Evolutionary conservation across 2,888 invertebrate species (phyloP).

Genomic region (Rhogogaster chlorosoma): DNA sequence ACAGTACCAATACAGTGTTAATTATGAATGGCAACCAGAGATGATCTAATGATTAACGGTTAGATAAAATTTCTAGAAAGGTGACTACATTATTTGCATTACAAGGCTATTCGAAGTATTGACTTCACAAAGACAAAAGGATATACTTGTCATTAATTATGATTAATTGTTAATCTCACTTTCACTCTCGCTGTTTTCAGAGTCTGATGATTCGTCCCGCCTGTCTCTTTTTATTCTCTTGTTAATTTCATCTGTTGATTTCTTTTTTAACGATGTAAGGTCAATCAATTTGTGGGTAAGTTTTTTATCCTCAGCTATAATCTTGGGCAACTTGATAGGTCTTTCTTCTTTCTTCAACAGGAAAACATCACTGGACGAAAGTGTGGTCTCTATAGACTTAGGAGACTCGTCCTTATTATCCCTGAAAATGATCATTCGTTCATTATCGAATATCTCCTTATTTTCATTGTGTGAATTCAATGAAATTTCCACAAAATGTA

Average conservation of each 20-base stretch:
- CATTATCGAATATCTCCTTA: not conserved
- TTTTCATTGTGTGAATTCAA: not conserved
- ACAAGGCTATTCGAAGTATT: not conserved
- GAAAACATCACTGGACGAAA: slow-evolving; percentile 68
- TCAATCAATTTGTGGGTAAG: slow-evolving; percentile 66
- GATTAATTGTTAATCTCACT: slow-evolving; percentile 56
- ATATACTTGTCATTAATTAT: not conserved
- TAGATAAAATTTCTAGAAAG: not conserved
- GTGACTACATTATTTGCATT: not conserved
- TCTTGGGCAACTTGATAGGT: slow-evolving; percentile 64
- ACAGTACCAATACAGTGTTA: not conserved
- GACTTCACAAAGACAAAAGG: not conserved
- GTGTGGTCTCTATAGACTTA: slow-evolving; percentile 66
- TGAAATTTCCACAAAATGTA: not conserved
- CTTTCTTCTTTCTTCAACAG: slow-evolving; percentile 74
- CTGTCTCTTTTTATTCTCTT: slow-evolving; percentile 70
- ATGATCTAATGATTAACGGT: not conserved
- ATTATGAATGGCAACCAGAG: not conserved
- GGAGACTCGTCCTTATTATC: slow-evolving; percentile 72
- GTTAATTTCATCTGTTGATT: slow-evolving; percentile 68
- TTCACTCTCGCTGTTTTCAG: slow-evolving; percentile 71
- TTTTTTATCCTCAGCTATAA: slow-evolving; percentile 70
- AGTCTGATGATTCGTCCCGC: slow-evolving; percentile 72
- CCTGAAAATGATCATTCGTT: slow-evolving; percentile 59
- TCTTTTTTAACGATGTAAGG: slow-evolving; percentile 63